Percentiles rank a stretch among this genome's conserved stretches.
Conservation (phyloP, 2,888 invertebrate genomes). For the Chirona hameri region DNA sequence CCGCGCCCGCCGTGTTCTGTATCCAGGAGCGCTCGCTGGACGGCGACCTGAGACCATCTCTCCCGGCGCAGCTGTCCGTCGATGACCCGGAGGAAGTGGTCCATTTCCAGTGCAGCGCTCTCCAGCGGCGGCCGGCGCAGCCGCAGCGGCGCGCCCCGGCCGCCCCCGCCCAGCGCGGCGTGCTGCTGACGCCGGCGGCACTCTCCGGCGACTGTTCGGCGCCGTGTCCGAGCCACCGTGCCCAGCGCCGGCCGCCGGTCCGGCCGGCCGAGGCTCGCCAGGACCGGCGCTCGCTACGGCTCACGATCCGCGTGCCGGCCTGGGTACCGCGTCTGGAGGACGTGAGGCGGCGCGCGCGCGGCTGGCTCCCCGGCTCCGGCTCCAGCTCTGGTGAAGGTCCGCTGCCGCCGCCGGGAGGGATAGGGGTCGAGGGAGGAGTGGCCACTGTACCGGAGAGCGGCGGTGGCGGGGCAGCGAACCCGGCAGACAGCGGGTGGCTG, state of each 20-base stretch:
- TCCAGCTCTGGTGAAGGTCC: background rate
- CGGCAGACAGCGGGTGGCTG: background rate
- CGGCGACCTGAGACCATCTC: background rate
- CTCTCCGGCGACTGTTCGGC: background rate
- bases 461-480: background rate
- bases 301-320: background rate
- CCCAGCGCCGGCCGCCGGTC: background rate
- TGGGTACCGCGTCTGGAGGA: background rate
- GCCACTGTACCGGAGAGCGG: background rate
- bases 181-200: background rate
- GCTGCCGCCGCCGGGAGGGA: no score
- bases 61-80: background rate
- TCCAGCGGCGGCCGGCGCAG: background rate
- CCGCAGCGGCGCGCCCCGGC: background rate
- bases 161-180: background rate
- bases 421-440: no score
- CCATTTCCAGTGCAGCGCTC: background rate
- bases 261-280: background rate
- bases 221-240: background rate
- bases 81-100: background rate
- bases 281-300: background rate
- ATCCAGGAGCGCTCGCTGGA: background rate
- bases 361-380: background rate
- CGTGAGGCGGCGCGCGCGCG: background rate
- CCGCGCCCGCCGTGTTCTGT: background rate